phyloP scores from a whole-genome alignment of 2,797 vertebrate genomes.

The Buceros bicornis region DNA sequence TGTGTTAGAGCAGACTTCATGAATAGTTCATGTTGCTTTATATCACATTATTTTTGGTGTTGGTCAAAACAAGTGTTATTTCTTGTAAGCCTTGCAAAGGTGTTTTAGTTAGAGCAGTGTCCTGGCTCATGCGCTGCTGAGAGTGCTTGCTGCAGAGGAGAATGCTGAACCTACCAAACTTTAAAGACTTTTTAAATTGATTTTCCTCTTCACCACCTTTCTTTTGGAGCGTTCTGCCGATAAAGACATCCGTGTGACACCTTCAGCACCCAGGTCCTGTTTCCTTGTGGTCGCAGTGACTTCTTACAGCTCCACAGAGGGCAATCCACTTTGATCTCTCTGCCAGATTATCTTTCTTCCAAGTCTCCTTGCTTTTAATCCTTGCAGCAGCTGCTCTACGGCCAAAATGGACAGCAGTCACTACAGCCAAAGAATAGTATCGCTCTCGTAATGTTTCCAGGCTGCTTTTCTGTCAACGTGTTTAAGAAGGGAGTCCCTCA shows the following conservation, averaged over 20 bases:
- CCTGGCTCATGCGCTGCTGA: neutral
- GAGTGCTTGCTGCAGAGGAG: neutral
- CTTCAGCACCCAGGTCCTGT: constrained; percentile 55
- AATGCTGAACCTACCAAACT: neutral
- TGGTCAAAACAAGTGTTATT: constrained; percentile 66
- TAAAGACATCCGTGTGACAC: neutral
- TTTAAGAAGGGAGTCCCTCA: neutral
- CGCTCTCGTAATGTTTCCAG: neutral
- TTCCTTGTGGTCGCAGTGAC: constrained; percentile 13
- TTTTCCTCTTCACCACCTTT: neutral
- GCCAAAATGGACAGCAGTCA: neutral
- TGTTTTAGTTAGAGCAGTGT: constrained; percentile 1
- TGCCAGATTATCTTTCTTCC: constrained; percentile 43
- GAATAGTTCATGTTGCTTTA: constrained; percentile 69
- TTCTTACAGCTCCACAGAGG: neutral
- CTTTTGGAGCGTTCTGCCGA: constrained; percentile 22
- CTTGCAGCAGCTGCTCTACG: neutral
- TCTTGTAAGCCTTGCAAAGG: constrained; percentile 43
- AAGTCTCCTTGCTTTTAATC: constrained; percentile 40
- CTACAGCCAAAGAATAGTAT: accelerated
- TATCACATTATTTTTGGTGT: constrained; percentile 67
- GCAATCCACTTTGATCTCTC: constrained; percentile 19
- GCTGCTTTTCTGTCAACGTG: neutral
- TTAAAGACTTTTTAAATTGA: neutral
- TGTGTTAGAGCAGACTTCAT: constrained; percentile 59